Conservation (phyloP, 2,888 invertebrate species). For the Tinea semifulvella region DNA sequence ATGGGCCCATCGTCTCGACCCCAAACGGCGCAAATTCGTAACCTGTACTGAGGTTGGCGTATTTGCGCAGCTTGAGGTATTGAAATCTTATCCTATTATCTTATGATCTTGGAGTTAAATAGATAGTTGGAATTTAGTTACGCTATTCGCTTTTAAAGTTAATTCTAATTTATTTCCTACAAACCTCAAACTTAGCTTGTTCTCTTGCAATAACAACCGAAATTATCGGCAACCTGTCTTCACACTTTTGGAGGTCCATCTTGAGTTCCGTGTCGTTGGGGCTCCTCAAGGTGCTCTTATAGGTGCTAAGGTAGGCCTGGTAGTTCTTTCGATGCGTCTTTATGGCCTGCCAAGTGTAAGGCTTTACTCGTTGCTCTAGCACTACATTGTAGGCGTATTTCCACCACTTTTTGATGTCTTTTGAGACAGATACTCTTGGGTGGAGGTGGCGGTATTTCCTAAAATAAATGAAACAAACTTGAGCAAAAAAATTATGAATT, state of each 20-base stretch:
- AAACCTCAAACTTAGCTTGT: slow-evolving; percentile 79
- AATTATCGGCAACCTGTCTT: slow-evolving; percentile 76
- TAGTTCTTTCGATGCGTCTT: slow-evolving; percentile 74
- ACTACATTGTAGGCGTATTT: slow-evolving; percentile 76
- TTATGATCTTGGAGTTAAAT: too few species aligned
- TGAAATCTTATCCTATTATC: too few species aligned
- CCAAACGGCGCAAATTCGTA: not conserved
- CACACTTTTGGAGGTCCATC: slow-evolving; percentile 76
- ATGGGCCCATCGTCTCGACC: not conserved
- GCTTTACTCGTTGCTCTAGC: slow-evolving; percentile 74
- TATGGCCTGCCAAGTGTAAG: slow-evolving; percentile 79
- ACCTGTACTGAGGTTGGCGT: too few species aligned
- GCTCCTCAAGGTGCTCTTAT: slow-evolving; percentile 74
- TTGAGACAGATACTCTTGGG: slow-evolving; percentile 64
- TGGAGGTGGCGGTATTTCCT: slow-evolving; percentile 72
- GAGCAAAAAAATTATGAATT: too few species aligned
- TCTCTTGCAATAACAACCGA: slow-evolving; percentile 82
- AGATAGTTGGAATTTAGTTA: too few species aligned
- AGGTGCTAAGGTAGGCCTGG: slow-evolving; percentile 73
- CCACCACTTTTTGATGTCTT: slow-evolving; percentile 77
- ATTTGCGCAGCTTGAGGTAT: too few species aligned
- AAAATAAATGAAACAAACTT: slow-evolving; percentile 19
- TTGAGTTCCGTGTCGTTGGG: slow-evolving; percentile 79
- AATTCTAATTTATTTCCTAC: not conserved
- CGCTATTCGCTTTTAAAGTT: too few species aligned